Conservation (phyloP, 1,140 invertebrate species). For the Euwallacea similis region DNA sequence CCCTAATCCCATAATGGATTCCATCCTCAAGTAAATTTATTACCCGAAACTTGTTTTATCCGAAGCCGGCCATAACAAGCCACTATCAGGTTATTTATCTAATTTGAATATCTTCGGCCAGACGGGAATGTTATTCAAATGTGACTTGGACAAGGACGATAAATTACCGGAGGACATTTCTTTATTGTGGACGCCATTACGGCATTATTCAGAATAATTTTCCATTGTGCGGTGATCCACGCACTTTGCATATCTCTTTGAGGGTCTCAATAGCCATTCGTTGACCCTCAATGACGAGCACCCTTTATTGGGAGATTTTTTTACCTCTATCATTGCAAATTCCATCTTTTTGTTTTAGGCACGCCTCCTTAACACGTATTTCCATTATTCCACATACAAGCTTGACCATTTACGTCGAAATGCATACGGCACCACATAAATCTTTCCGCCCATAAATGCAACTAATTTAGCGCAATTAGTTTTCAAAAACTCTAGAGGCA, state of each 20-base stretch:
- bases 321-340: not conserved
- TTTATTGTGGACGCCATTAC: constrained; percentile 35
- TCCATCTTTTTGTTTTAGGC: not conserved
- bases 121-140: constrained; percentile 37
- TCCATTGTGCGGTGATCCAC: constrained; percentile 30
- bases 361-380: not conserved
- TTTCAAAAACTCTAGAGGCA: constrained; percentile 12
- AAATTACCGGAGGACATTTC: constrained; percentile 29
- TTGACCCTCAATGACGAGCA: not conserved
- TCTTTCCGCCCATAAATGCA: constrained; percentile 13
- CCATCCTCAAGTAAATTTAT: constrained; percentile 25
- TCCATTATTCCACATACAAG: not conserved
- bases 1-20: constrained; percentile 24
- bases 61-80: constrained; percentile 17
- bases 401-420: constrained; percentile 1
- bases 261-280: constrained; percentile 5
- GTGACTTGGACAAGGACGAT: constrained; percentile 19
- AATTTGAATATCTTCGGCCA: constrained; percentile 34
- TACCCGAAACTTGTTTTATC: constrained; percentile 34
- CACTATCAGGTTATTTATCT: constrained; percentile 22
- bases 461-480: constrained; percentile 24
- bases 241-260: constrained; percentile 24
- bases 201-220: constrained; percentile 34
- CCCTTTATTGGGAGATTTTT: not conserved
- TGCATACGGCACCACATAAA: constrained; percentile 20